Evolutionary conservation across 2,113 vertebrate genomes (phyloP).

Genomic region (Phalacrocorax carbo): DNA sequence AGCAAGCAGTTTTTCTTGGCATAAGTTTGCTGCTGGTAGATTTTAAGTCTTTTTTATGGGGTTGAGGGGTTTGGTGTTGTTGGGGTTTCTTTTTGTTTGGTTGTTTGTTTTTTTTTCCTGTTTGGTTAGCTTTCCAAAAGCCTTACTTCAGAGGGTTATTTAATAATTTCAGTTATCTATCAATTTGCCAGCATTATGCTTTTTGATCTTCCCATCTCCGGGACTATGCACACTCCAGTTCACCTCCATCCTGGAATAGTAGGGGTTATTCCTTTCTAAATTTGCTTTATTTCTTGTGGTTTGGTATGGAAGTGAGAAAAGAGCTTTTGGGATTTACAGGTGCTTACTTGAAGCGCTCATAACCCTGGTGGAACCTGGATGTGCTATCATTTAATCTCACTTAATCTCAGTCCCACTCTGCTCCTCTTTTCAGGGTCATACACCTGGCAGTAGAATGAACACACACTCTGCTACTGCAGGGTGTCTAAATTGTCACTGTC

Average conservation of each 20-base stretch:
- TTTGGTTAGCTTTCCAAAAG: not conserved
- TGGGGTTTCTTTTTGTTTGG: not conserved
- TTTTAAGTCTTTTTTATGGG: not conserved
- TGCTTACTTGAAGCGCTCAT: not conserved
- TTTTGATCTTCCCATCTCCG: not conserved
- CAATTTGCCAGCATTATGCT: not conserved
- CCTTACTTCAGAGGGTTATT: not conserved
- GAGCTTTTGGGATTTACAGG: not conserved
- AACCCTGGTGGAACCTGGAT: not conserved
- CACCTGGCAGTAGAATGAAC: not conserved
- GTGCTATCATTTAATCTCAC: not conserved
- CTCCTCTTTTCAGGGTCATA: not conserved
- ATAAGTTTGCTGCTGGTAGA: not conserved
- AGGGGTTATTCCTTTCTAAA: not conserved
- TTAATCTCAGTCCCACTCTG: not conserved
- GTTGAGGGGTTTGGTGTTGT: not conserved
- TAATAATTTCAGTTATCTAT: not conserved
- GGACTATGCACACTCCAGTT: not conserved
- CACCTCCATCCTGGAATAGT: not conserved
- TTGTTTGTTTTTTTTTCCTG: not conserved
- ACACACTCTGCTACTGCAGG: not conserved
- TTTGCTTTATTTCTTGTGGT: not conserved
- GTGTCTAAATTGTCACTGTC: not conserved
- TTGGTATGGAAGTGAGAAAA: not conserved
- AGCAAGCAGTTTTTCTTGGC: not conserved